Conservation (phyloP, 2,888 invertebrate genomes). For the Gastrophysa polygoni region DNA sequence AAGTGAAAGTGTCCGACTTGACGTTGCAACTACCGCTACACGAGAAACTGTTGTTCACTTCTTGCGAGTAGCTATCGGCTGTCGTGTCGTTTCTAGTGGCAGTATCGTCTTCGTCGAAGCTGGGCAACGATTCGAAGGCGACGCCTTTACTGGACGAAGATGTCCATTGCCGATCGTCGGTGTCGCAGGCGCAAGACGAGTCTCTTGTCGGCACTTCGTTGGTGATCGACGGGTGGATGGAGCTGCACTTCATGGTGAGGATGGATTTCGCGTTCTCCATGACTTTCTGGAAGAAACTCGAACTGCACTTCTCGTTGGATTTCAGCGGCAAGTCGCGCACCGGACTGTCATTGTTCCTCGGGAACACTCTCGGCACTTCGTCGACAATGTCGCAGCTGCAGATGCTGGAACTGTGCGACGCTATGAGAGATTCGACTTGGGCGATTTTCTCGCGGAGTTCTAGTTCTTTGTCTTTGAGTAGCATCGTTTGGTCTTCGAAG, state of each 20-base stretch:
- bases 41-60: constrained; percentile 16
- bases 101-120: constrained; percentile 12
- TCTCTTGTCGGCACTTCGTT: constrained; percentile 36
- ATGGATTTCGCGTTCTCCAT: constrained; percentile 46
- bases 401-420: not conserved
- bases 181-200: not conserved
- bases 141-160: constrained; percentile 7
- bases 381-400: not conserved
- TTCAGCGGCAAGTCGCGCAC: constrained; percentile 7
- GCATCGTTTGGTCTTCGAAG: constrained; percentile 27
- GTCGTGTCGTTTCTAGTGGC: constrained; percentile 17
- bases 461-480: constrained; percentile 25
- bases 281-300: constrained; percentile 42
- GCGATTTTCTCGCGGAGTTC: constrained; percentile 28
- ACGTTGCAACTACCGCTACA: not conserved
- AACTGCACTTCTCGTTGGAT: constrained; percentile 9
- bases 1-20: not conserved
- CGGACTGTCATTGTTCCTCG: constrained; percentile 12
- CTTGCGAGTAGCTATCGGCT: constrained; percentile 17
- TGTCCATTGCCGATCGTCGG: not conserved
- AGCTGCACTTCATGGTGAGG: constrained; percentile 32
- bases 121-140: constrained; percentile 3
- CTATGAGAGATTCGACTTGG: constrained; percentile 27
- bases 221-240: constrained; percentile 19
- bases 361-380: constrained; percentile 22